A percentile compares a stretch with the other conserved stretches of the same genome.
These are phyloP conservation scores for Mormyrus hasselquistii DNA, from an alignment of 2,797 vertebrate genomes.

Conservation along the genomic window DNA sequence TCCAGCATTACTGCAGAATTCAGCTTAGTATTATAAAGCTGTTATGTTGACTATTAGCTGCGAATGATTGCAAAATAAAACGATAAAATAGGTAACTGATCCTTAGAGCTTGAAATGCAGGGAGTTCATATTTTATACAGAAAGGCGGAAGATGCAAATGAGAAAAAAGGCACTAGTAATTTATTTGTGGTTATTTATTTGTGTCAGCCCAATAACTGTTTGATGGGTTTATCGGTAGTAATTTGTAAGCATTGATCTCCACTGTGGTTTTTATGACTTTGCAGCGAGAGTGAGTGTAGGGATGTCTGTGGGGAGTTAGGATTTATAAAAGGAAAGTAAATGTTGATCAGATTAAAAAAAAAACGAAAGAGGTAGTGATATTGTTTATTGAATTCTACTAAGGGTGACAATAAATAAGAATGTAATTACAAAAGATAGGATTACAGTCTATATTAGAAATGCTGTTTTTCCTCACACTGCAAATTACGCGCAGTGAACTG, in stretches of 20 bases:
- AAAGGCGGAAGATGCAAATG: neutral
- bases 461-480: neutral
- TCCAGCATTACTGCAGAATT: neutral
- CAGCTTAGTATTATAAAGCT: neutral
- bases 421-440: neutral
- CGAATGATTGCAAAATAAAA: neutral
- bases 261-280: neutral
- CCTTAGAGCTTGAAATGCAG: neutral
- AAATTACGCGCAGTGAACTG: neutral
- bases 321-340: neutral
- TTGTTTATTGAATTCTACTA: slow-evolving; percentile 9
- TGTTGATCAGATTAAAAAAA: neutral
- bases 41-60: neutral
- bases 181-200: neutral
- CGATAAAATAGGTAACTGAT: neutral
- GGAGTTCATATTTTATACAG: neutral
- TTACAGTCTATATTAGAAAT: neutral
- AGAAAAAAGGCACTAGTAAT: neutral
- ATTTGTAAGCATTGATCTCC: neutral
- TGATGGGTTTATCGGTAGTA: neutral
- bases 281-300: neutral
- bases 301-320: neutral
- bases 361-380: neutral
- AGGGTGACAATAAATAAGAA: neutral
- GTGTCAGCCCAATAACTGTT: neutral